Conservation (phyloP, 2,888 invertebrate genomes). For the Scaptomyza parva region DNA sequence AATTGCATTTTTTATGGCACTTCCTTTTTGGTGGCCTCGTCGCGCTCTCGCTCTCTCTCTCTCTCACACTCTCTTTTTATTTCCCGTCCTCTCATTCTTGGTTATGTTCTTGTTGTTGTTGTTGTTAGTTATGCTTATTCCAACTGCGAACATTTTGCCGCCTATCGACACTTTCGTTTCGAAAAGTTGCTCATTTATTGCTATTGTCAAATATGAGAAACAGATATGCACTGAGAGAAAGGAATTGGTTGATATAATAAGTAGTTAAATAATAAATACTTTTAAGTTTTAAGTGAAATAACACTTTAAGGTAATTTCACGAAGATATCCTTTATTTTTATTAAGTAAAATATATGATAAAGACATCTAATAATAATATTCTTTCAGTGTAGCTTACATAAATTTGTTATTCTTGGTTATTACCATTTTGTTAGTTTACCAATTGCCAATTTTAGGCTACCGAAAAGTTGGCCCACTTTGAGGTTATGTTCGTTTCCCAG, state of each 20-base stretch:
- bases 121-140: constrained; percentile 10
- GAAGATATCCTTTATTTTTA: too few relatives aligned
- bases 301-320: too few relatives aligned
- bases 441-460: constrained; percentile 19
- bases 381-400: background rate
- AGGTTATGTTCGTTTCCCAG: constrained; percentile 26
- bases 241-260: too few relatives aligned
- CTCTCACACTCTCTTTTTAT: constrained; percentile 4
- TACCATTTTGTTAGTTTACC: constrained; percentile 27
- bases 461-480: constrained; percentile 39
- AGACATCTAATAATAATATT: too few relatives aligned
- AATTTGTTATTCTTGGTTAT: constrained; percentile 20
- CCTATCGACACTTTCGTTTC: constrained; percentile 76
- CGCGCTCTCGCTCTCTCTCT: background rate
- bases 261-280: too few relatives aligned
- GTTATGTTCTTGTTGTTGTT: constrained; percentile 15
- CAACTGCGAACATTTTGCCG: constrained; percentile 41
- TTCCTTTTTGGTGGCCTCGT: constrained; percentile 61
- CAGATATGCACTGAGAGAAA: constrained; percentile 5
- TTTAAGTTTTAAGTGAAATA: too few relatives aligned
- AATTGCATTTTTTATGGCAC: constrained; percentile 82
- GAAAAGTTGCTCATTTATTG: constrained; percentile 69
- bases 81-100: too few relatives aligned
- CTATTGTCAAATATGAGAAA: constrained; percentile 20
- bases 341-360: too few relatives aligned